Base-by-base conservation (phyloP, 2,113 vertebrate genomes). In the Lanius collurio region DNA sequence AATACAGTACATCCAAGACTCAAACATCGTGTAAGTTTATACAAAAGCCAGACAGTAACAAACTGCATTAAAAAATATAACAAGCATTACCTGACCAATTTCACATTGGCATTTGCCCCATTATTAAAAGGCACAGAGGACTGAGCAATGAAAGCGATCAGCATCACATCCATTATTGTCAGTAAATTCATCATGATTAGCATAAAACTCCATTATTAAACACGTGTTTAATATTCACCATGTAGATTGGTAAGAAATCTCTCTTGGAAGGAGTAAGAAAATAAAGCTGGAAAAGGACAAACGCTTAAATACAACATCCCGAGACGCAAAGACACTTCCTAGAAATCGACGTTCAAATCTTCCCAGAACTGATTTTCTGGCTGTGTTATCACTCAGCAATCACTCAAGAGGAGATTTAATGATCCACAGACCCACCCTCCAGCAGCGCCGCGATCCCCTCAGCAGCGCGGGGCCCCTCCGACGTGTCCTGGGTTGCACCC, bases 61-160 rank as follows among this genome's bases (percentile, higher is more conserved):
- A 94, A 87, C 8, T 27, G 71, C 63, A 69, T 89, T 90, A 89
- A 75, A 94, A 90, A 94, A 92, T 83, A 50, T 37, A 91, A 55
- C 71, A 70, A 89, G 55, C 57, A 53, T 89, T 83, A 94, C 87
- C 77, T 74, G 83, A 77, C 83, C 69, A 60, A 69, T 70, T 69
- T 4, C 1, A 91, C 24, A 65, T 0, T 73, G 79, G 83, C 79
- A 68, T 93, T 59, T 39, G 60, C 71, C 75, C 47, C 47, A 6
- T 68, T 83, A 89, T 76, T 82, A 73, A 80, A 97, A 97, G 90
- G 90, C 96, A 97, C 94, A 73, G 83, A 86, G 84, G 42, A 89
- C 76, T 67, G 85, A 92, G 80, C 75, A 86, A 89, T 49, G 37
- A 86, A 90, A 87, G 75, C 15, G 4, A 85, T 67, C 60, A n/a